Base-by-base conservation (phyloP, 2,888 invertebrate genomes). In the Lucinisca nassula region DNA sequence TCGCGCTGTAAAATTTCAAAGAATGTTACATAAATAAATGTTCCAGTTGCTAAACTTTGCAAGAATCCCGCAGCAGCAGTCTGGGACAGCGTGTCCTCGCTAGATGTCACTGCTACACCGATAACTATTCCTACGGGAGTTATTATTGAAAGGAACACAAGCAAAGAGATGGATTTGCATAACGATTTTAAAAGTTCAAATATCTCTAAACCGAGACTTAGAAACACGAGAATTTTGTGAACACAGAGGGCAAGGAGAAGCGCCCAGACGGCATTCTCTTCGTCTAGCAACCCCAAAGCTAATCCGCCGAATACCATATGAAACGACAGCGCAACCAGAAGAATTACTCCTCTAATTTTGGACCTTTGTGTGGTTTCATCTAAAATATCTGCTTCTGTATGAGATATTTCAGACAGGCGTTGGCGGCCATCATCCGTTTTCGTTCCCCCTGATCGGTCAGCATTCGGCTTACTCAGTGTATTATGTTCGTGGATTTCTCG, bases 241-340 rank as follows among this genome's bases (percentile, higher is more conserved):
- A 97, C 95, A 45, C 96, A 92, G 24, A 97, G 96, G 1, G 97
- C 97, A 8, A 97, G 74, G 32, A 93, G 77, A 27, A 93, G 95
- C 88, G 96, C 94, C 86, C 96, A 85, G 0, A 94, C 93, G 27
- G 89, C 87, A 1, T 79, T 38, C 0, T 87, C 80, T 38, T 94
- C 93, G 12, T 92, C 82, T 88, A 97, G 97, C 21, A 97, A 94
- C 0, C 97, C 97, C 80, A 97, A 93, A 10, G 97, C 97, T 61
- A 97, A 93, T 0, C 97, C 97, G 93, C 97, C 97, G 92, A 97
- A 97, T 8, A 97, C 93, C 14, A 97, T 97, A 92, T 97, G 97
- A 1, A 97, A 92, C 0, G 97, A 97, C 0, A 97, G 94, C 8
- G 97, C 97, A 14, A 96, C 88, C 1, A 97, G 94, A 8, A 97